A percentile compares a stretch with the other conserved stretches of the same genome.
Conservation (phyloP, 2,888 invertebrate species). For the Conops quadrifasciatus region DNA sequence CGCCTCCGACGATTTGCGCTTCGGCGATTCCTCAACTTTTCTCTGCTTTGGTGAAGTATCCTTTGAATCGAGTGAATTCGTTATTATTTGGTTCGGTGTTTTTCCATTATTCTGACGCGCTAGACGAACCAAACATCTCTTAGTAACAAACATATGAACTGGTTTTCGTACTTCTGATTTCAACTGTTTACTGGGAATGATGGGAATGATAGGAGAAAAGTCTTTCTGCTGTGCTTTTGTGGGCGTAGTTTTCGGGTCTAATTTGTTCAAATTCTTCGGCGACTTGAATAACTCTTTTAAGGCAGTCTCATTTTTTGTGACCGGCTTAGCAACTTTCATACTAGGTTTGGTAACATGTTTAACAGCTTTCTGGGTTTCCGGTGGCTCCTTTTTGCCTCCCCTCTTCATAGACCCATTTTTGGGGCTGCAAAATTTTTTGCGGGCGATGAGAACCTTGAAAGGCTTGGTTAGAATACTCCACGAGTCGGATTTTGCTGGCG, state of each 20-base stretch:
- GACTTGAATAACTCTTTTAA: neutral
- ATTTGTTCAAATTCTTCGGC: conserved; percentile 8
- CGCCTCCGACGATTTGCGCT: neutral
- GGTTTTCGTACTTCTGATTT: neutral
- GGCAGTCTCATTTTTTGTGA: conserved; percentile 6
- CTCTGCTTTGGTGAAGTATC: neutral
- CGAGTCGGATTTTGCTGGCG: conserved; percentile 40
- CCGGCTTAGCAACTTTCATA: neutral
- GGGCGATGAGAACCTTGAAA: conserved; percentile 44
- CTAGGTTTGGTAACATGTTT: too few species aligned
- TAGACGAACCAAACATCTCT: conserved; percentile 43
- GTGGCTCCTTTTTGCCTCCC: neutral
- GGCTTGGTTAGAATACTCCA: conserved; percentile 34
- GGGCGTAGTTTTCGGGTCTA: conserved; percentile 39
- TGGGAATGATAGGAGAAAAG: conserved; percentile 37
- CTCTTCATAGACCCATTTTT: neutral
- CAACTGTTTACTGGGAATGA: too few species aligned
- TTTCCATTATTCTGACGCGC: conserved; percentile 39
- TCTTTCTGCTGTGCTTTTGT: conserved; percentile 49
- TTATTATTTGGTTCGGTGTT: neutral
- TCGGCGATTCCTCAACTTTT: neutral
- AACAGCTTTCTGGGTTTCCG: too few species aligned
- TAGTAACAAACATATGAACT: conserved; percentile 33
- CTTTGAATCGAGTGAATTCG: neutral
- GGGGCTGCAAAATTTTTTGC: conserved; percentile 38